Conservation (phyloP, 2,888 invertebrate genomes). For the Brachyopa scutellaris region DNA sequence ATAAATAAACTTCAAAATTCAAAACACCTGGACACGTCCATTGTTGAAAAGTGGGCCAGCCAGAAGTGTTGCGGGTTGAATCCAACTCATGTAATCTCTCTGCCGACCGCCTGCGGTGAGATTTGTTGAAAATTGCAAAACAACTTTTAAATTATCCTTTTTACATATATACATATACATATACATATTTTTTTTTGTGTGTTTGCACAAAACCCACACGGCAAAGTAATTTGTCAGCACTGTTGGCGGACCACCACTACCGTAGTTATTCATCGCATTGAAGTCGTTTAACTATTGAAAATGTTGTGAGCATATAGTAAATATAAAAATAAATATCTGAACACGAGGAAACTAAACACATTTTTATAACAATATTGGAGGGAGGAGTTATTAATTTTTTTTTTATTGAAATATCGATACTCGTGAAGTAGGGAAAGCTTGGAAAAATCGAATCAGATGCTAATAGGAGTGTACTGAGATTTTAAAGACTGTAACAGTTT, state of each 20-base stretch:
- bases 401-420: too few relatives aligned
- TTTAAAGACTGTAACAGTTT: too few relatives aligned
- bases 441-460: too few relatives aligned
- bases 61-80: neutral
- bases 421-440: too few relatives aligned
- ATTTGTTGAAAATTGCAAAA: constrained; percentile 57
- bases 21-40: constrained; percentile 51
- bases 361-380: too few relatives aligned
- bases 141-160: constrained; percentile 47
- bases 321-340: neutral
- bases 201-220: constrained; percentile 41
- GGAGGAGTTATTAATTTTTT: too few relatives aligned
- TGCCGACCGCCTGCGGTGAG: constrained; percentile 44
- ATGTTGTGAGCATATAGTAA: neutral
- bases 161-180: too few relatives aligned
- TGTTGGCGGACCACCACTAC: constrained; percentile 21
- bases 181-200: too few relatives aligned
- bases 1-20: constrained; percentile 53
- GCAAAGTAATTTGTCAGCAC: constrained; percentile 62
- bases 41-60: constrained; percentile 31
- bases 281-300: constrained; percentile 51
- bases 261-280: constrained; percentile 54
- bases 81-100: constrained; percentile 31
- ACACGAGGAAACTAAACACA: too few relatives aligned
- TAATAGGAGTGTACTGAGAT: too few relatives aligned